These are phyloP conservation scores for Trematomus loennbergii DNA, from an alignment of 2,113 vertebrate genomes.

Conservation along the genomic window DNA sequence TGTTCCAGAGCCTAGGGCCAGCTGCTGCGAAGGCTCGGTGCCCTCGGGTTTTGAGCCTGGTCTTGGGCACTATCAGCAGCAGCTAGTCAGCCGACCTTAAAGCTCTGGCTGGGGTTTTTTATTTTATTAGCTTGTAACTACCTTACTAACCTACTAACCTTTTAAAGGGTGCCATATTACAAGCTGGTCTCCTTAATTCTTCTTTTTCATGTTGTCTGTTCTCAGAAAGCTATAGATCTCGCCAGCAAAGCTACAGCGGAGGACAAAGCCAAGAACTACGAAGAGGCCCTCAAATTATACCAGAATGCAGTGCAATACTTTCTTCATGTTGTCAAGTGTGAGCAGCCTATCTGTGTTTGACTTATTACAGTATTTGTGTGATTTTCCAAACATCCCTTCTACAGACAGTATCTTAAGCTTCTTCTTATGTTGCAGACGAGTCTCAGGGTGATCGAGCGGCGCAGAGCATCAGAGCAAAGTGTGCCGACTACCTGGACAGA, in stretches of 20 bases:
- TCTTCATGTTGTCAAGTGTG: conserved; percentile 95
- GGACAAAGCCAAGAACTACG: conserved; percentile 96
- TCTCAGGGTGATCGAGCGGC: conserved; percentile 90
- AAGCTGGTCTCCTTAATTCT: not conserved
- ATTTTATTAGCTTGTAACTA: not conserved
- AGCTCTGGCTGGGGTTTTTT: too few relatives aligned
- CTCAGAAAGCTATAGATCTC: conserved; percentile 96
- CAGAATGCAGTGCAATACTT: conserved; percentile 93
- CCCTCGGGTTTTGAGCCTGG: too few relatives aligned
- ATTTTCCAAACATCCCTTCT: not conserved
- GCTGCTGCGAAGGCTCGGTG: too few relatives aligned
- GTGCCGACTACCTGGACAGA: conserved; percentile 93
- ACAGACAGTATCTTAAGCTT: not conserved
- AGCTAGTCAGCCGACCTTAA: too few relatives aligned
- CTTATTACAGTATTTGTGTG: not conserved
- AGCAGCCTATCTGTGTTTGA: conserved; percentile 65
- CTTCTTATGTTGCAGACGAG: conserved; percentile 85
- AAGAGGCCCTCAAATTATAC: conserved; percentile 92
- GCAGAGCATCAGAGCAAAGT: conserved; percentile 93
- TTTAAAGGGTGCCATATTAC: not conserved
- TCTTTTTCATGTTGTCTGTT: conserved; percentile 30
- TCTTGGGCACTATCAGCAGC: too few relatives aligned
- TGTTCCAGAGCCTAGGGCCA: too few relatives aligned
- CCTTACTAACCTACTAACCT: not conserved
- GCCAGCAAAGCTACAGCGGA: conserved; percentile 94